Base-by-base conservation (phyloP, 2,113 vertebrate genomes). In the Colinus virginianus region DNA sequence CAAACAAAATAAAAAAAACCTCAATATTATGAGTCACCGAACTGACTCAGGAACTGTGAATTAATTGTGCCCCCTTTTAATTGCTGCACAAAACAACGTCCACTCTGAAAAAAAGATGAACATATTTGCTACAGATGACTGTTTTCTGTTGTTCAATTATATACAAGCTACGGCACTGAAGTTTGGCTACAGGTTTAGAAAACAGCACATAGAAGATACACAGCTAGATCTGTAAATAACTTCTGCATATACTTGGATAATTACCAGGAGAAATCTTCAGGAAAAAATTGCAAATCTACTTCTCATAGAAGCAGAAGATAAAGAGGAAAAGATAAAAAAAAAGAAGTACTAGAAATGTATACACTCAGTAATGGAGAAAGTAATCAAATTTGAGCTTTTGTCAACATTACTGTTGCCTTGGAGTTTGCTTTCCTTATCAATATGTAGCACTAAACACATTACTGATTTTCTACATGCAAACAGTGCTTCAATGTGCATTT, bases 1-100 rank as follows among this genome's bases (percentile, higher is more conserved):
- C 80, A 61, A 76, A 51, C 16, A 77, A 64, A 51, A 78, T 91
- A 78, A 68, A 90, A 78, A 42, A 42, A n/a, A 95, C 88, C 75
- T 84, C 64, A 84, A 0, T 66, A 83, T 81, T 58, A 55, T 95
- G 93, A 94, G 78, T 94, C 91, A 91, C 21, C 79, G 53, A 58
- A 87, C 59, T 63, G 59, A 61, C 64, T 87, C 68, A 56, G 53
- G 48, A 84, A 64, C 71, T 70, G 4, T 12, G 64, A 82, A 46
- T 75, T 88, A 51, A 80, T 66, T 6, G 7, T 80, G 30, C 2
- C 26, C 12, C 12, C 26, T 92, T 87, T 88, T 61, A 86, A 74
- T 56, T 78, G 40, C 40, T 86, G 30, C 30, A 78, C 30, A 48
- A 53, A 91, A 78, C 0, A 2, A 71, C 48, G 21, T 42, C 6